Base-by-base conservation (phyloP, 2,113 vertebrate genomes). In the Psilopogon haemacephalus region DNA sequence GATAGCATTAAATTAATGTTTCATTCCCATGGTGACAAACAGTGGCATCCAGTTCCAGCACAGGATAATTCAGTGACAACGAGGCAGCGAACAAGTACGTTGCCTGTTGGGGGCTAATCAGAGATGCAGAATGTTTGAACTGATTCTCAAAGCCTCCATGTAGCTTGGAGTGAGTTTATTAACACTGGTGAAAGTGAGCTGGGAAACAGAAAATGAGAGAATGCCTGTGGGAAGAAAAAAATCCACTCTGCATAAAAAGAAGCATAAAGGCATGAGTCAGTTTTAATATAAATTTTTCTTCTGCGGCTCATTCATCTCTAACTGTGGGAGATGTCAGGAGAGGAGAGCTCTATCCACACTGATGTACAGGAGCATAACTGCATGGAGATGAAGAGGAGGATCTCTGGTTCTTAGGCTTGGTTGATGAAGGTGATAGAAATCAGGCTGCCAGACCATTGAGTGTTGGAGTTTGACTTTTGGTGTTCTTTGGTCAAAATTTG, bases 1-100 rank as follows among this genome's bases (percentile, higher is more conserved):
- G 71, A 88, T 77, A 83, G 82, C 93, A 85, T 84, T 92, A 92
- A 91, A 95, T 94, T 89, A 88, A 92, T 76, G 48, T 68, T 94
- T 89, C 82, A 80, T 95, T 89, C 79, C 91, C 89, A 91, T 72
- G 37, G 95, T 91, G 93, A 94, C 84, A 88, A 89, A 80, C 60
- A 60, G 68, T 77, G 89, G 72, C 78, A 92, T 85, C 52, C 69
- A 80, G 72, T 76, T 96, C 68, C 78, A 91, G 82, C 0, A 0
- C 68, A 64, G 82, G 79, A 52, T 86, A 91, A 94, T 83, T 92
- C 79, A 77, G 15, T 69, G 79, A 44, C 75, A 83, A 48, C 33
- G 52, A 68, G 75, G 74, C 64, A 91, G 82, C 48, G 64, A 65
- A 73, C 55, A 60, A 50, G 60, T 30, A 9, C 64, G 55, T 88